Percentiles rank a stretch among this genome's conserved stretches.
Evolutionary conservation across 2,888 invertebrate genomes (phyloP).

Genomic region (Lasioglossum villosulum): DNA sequence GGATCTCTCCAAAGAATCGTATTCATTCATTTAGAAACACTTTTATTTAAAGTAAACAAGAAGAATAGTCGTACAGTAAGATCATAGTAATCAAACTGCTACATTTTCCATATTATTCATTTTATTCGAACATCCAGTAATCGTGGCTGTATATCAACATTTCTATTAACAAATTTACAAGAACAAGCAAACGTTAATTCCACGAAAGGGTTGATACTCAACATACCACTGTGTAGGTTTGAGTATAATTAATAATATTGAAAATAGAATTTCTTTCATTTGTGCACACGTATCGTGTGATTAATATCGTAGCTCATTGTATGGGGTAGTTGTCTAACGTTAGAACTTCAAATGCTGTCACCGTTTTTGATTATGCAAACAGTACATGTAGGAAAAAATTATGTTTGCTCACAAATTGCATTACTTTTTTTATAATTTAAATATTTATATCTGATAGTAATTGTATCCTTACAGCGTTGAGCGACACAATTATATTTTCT

Average conservation of each 20-base stretch:
- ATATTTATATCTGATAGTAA: neutral
- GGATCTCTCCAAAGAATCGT: constrained; percentile 27
- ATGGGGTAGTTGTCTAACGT: neutral
- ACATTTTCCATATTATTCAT: neutral
- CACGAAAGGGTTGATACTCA: neutral
- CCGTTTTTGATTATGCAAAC: neutral
- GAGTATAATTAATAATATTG: neutral
- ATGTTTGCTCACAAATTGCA: neutral
- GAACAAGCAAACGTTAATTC: neutral
- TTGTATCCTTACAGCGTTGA: neutral
- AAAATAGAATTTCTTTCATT: neutral
- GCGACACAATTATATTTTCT: neutral
- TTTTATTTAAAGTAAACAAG: neutral
- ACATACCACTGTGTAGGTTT: neutral
- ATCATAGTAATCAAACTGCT: neutral
- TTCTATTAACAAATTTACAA: neutral
- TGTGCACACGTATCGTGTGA: neutral
- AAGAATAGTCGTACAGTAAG: neutral
- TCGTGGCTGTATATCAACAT: neutral
- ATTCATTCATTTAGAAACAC: constrained; percentile 25
- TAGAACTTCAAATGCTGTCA: neutral
- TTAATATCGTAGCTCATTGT: neutral
- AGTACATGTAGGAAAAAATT: neutral
- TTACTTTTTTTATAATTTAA: neutral
- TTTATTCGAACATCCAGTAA: neutral